phyloP scores from a whole-genome alignment of 2,113 vertebrate species.

The Aramus guarauna region DNA sequence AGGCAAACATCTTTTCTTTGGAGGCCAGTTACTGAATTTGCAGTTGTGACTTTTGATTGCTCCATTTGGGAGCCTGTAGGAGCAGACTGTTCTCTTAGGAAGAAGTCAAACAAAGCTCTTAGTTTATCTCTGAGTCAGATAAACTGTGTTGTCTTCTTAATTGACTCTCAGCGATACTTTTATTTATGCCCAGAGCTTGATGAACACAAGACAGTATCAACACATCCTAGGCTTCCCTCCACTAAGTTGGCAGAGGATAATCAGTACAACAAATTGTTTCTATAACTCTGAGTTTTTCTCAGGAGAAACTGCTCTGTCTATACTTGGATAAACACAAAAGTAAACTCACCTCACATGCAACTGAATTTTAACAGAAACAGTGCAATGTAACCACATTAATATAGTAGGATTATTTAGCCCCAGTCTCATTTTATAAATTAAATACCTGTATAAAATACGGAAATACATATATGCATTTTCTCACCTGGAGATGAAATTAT shows the following conservation, averaged over 20 bases:
- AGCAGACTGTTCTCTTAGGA: not conserved
- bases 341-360: not conserved
- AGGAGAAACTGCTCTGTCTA: not conserved
- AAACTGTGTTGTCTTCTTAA: not conserved
- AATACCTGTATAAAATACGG: not conserved
- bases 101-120: not conserved
- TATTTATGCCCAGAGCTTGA: not conserved
- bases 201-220: not conserved
- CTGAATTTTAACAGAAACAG: not conserved
- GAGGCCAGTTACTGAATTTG: not conserved
- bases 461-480: not conserved
- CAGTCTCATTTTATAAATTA: not conserved
- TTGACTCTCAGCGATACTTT: not conserved
- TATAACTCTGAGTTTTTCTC: not conserved
- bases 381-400: not conserved
- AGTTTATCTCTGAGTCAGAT: not conserved
- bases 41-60: not conserved
- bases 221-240: not conserved
- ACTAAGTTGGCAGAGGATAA: not conserved
- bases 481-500: not conserved
- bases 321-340: not conserved
- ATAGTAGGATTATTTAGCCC: not conserved
- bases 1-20: fast-evolving
- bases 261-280: not conserved
- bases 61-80: not conserved